These are phyloP conservation scores for Drosophila biarmipes DNA, from an alignment of 1,140 invertebrate genomes.

Conservation along the genomic window DNA sequence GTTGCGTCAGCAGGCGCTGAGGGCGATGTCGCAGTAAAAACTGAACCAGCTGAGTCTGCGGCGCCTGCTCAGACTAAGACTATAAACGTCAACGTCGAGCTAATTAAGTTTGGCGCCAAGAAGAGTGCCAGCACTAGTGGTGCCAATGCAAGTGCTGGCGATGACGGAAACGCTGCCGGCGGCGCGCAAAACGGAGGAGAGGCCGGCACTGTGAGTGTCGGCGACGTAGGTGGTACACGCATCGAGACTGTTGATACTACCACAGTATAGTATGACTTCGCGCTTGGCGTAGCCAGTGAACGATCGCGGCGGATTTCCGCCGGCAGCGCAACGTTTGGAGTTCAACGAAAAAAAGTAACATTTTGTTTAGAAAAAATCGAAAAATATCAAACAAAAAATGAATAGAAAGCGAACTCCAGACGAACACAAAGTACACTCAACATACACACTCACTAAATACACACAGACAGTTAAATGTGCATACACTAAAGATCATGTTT, in stretches of 20 bases:
- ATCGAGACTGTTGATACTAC: constrained; percentile 83
- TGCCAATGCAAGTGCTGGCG: constrained; percentile 45
- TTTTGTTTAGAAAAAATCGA: constrained; percentile 73
- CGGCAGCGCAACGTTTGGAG: constrained; percentile 66
- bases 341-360: constrained; percentile 79
- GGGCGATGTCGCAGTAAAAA: constrained; percentile 39
- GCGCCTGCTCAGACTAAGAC: constrained; percentile 74
- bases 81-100: constrained; percentile 74
- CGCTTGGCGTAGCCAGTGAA: constrained; percentile 69
- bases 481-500: constrained; percentile 46
- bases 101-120: constrained; percentile 72
- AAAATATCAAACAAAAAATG: constrained; percentile 63
- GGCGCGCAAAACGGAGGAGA: constrained; percentile 55
- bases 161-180: constrained; percentile 45
- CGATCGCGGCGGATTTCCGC: constrained; percentile 74
- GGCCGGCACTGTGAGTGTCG: constrained; percentile 34
- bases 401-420: constrained; percentile 62
- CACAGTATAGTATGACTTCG: constrained; percentile 83
- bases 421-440: constrained; percentile 42
- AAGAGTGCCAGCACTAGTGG: constrained; percentile 45
- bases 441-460: constrained; percentile 32
- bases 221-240: constrained; percentile 61
- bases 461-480: constrained; percentile 40
- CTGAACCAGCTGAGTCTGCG: constrained; percentile 46
- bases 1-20: constrained; percentile 48